Evolutionary conservation across 2,113 vertebrate species (phyloP).

Genomic region (Hyla sarda): DNA sequence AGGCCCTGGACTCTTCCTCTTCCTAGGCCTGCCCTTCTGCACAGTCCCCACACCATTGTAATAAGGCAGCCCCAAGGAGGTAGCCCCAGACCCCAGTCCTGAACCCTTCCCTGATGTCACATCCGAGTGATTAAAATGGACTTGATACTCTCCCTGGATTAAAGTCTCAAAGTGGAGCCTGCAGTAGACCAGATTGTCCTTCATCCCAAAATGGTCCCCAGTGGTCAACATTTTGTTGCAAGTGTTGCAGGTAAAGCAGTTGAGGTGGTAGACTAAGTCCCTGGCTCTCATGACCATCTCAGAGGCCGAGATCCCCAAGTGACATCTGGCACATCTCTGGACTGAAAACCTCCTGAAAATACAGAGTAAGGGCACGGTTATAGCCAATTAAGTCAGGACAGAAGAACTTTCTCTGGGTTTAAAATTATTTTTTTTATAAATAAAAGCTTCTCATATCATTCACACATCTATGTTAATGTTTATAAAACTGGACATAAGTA

Average conservation of each 20-base stretch:
- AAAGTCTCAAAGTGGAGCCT: constrained; percentile 98
- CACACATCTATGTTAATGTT: background rate
- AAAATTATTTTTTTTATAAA: background rate
- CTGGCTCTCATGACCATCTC: constrained; percentile 99
- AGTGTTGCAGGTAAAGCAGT: constrained; percentile 97
- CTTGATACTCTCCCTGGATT: constrained; percentile 95
- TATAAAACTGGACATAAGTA: background rate
- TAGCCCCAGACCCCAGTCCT: constrained; percentile 81
- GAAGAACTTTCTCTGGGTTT: background rate
- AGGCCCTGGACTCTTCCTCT: constrained; percentile 94
- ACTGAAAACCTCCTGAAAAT: constrained; percentile 96
- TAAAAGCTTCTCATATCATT: background rate
- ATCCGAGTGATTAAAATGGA: constrained; percentile 93
- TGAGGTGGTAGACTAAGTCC: constrained; percentile 98
- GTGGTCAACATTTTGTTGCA: constrained; percentile 99
- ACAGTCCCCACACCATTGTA: constrained; percentile 97
- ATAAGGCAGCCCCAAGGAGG: constrained; percentile 93
- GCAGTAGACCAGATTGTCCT: constrained; percentile 98
- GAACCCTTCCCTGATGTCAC: constrained; percentile 87
- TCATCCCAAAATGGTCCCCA: constrained; percentile 99
- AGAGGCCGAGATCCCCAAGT: constrained; percentile 98
- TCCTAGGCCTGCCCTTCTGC: constrained; percentile 95
- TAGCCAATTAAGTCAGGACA: constrained; percentile 9
- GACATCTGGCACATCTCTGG: constrained; percentile 96
- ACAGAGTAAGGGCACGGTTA: constrained; percentile 47